Conservation (phyloP, 2,888 invertebrate genomes). For the Clitarchus hookeri region DNA sequence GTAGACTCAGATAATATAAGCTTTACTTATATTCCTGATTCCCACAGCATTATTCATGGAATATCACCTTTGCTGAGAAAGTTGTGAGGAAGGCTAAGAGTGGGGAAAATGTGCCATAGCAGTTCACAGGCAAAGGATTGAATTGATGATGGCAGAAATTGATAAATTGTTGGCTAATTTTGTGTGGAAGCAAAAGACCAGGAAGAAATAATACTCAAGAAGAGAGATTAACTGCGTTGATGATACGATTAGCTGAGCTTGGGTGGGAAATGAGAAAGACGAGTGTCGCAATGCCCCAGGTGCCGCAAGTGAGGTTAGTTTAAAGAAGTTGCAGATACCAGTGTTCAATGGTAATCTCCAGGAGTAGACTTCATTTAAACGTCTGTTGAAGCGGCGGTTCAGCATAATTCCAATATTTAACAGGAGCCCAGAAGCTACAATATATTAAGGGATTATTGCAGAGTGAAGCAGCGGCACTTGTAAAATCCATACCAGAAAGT, state of each 20-base stretch:
- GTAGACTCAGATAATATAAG: no score
- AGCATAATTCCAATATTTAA: background rate
- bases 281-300: background rate
- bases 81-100: background rate
- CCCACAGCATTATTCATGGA: background rate
- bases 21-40: no score
- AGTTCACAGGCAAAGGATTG: background rate
- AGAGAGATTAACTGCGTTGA: background rate
- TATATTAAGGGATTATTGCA: background rate
- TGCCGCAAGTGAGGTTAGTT: no score
- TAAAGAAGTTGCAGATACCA: no score
- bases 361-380: background rate
- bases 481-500: background rate
- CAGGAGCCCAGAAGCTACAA: background rate
- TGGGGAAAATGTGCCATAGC: background rate
- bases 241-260: background rate
- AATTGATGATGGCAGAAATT: background rate
- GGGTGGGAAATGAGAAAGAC: background rate
- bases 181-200: background rate
- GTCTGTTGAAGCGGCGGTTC: background rate
- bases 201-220: background rate
- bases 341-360: no score
- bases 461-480: background rate
- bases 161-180: background rate
- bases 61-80: background rate